These are phyloP conservation scores for fruit fly (Drosophila melanogaster) DNA, from an alignment of 1,140 invertebrate species.

Conservation along the genomic window DNA sequence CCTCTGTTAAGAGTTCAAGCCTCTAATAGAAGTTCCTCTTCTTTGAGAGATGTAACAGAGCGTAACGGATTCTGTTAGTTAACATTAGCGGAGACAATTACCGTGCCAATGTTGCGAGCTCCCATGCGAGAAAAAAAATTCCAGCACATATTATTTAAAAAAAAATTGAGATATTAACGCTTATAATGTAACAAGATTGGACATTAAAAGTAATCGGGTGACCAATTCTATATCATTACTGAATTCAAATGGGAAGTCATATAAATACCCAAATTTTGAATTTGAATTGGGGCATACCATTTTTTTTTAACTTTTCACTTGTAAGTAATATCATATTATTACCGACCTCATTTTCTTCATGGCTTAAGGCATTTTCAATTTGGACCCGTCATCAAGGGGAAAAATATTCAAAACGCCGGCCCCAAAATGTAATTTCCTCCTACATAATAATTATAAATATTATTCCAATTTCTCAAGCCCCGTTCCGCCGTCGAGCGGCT, in stretches of 20 bases:
- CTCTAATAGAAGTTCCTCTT: too few relatives aligned
- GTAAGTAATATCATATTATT: conserved; percentile 7
- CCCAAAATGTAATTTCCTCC: conserved; percentile 51
- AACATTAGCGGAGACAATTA: conserved; percentile 48
- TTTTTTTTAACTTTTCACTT: too few relatives aligned
- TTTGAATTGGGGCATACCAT: too few relatives aligned
- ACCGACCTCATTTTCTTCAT: conserved; percentile 30
- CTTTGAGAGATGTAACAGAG: neutral
- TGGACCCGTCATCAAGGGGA: conserved; percentile 17
- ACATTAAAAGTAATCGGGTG: too few relatives aligned
- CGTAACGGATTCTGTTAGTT: neutral
- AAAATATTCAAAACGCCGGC: conserved; percentile 7
- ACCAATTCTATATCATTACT: too few relatives aligned
- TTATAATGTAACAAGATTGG: too few relatives aligned
- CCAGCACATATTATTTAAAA: neutral
- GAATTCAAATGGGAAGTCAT: too few relatives aligned
- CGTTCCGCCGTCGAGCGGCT: neutral
- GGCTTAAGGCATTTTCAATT: conserved; percentile 32
- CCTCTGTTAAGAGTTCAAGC: too few relatives aligned
- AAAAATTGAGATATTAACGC: neutral
- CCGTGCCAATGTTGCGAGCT: conserved; percentile 1
- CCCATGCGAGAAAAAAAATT: conserved; percentile 44
- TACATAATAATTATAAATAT: conserved; percentile 67
- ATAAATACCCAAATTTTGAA: too few relatives aligned
- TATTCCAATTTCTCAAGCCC: conserved; percentile 48